Base-by-base conservation (phyloP, 1,140 invertebrate species). In the Ctenoplectra terminalis region DNA sequence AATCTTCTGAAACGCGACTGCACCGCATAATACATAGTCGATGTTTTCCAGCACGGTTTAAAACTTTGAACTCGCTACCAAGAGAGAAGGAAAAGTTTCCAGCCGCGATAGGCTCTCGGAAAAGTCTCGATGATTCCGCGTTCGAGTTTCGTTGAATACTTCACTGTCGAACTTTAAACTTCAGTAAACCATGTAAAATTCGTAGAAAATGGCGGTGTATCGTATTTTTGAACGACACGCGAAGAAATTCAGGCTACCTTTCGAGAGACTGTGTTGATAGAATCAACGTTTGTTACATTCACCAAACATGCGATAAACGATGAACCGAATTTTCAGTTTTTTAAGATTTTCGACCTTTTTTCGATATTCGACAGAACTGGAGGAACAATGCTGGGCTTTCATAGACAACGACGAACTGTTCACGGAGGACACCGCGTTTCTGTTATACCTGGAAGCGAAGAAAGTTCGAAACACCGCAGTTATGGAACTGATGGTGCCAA, bases 351-450 rank as follows among this genome's bases (percentile, higher is more conserved):
- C 15, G 1, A 26, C 0, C 8, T 6, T 26, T 34, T 15, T 37
- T n/a, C 17, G 1, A n/a, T 23, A 1, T 43, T 60, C 31, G 3
- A 34, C 86, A 96, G 96, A 96, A 93, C 92, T 97, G 63, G 95
- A 96, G 81, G 95, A 96, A 66, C 96, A 97, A 88, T 96, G 96
- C 86, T 96, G 96, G 95, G 94, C 95, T 2, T 96, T 96, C 88
- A 95, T 97, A 56, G 95, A 96, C 56, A 95, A 96, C 87, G 94
- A 95, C 74, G 94, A 95, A 52, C 91, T 96, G 1, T 96, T 97
- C 87, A 93, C 92, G n/a, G 96, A 96, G 92, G 96, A 96, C 80
- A 95, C 95, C 0, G 96, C 96, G 2, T 97, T 96, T 87, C 87
- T 95, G 37, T 88, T 97, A 4, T 97, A 95, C 86, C 88, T 96